Evolutionary conservation across 2,113 vertebrate species (phyloP).

Genomic region (Crotalus viridis): DNA sequence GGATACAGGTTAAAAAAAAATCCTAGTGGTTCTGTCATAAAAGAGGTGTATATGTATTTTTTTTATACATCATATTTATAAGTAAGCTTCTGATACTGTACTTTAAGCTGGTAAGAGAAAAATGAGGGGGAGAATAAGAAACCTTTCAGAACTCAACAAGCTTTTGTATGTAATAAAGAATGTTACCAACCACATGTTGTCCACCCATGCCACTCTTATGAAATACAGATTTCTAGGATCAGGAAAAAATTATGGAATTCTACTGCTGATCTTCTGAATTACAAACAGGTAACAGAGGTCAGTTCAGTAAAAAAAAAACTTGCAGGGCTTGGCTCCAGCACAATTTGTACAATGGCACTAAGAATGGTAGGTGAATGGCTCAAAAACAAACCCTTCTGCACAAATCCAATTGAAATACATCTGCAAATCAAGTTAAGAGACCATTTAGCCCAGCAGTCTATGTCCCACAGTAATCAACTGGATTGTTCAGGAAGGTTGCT

Average conservation of each 20-base stretch:
- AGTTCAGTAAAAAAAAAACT: background rate
- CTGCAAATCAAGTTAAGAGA: background rate
- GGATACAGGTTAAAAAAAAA: background rate
- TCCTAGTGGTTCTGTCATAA: background rate
- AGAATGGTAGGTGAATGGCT: background rate
- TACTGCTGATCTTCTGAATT: conserved; percentile 27
- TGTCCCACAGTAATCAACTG: background rate
- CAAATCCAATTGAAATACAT: background rate
- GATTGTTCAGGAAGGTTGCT: background rate
- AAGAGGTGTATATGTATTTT: background rate
- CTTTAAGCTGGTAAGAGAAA: conserved; percentile 46
- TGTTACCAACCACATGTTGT: conserved; percentile 24
- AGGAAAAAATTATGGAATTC: conserved; percentile 60
- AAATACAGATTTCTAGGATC: conserved; percentile 44
- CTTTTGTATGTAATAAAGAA: conserved; percentile 54
- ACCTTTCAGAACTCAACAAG: conserved; percentile 59
- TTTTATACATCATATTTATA: background rate
- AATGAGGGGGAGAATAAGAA: background rate
- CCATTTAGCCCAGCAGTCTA: background rate
- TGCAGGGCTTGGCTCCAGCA: background rate
- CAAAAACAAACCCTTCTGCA: background rate
- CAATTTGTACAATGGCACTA: background rate
- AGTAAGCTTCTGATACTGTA: conserved; percentile 37
- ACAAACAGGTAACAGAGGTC: conserved; percentile 3
- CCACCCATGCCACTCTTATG: conserved; percentile 51